Base-by-base conservation (phyloP, 2,113 vertebrate species). In the Pelodiscus sinensis region DNA sequence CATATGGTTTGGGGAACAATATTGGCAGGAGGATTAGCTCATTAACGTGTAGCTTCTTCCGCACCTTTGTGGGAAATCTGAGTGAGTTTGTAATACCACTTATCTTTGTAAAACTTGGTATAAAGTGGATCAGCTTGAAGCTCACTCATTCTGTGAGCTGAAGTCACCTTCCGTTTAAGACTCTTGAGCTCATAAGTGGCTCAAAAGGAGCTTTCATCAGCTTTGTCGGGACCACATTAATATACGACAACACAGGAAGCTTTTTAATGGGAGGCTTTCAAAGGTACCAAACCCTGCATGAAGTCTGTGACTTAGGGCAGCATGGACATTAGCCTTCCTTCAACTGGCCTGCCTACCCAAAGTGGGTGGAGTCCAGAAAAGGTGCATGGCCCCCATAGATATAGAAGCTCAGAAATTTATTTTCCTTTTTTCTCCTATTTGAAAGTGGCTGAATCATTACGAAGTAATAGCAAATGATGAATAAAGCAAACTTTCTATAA, bases 311-410 rank as follows among this genome's bases (percentile, higher is more conserved):
- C 65, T 71, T 71, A 71, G 65, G 65, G 65, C 65, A 71, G 65
- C n/a, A 71, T 35, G 65, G 65, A 71, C 65, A 71, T 71, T 71
- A 71, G 31, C 65, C 65, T 71, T 71, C n/a, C 65, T 35, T 35
- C 65, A 71, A 21, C 65, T 71, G 65, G 90, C 88, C 82, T 88
- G 90, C 88, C 82, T 88, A 52, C 52, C 91, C 87, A 81, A 94
- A 94, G 80, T 92, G 85, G 81, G 29, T 68, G 90, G 88, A 24
- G 51, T 7, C 1, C 65, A 85, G 86, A 83, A 80, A 94, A 90
- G 62, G 12, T 92, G 58, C 35, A 71, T 71, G 65, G n/a, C 65
- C 65, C n/a, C 65, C 35, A 35, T 31, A 18, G 65, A 68, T 68
- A 8, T 19, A 19, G n/a, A 35, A 71, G n/a, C n/a, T 71, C 8